Evolutionary conservation across 2,113 vertebrate species (phyloP), one percentile per base, ranked within the genome.

Genomic region (Ochotona princeps): DNA sequence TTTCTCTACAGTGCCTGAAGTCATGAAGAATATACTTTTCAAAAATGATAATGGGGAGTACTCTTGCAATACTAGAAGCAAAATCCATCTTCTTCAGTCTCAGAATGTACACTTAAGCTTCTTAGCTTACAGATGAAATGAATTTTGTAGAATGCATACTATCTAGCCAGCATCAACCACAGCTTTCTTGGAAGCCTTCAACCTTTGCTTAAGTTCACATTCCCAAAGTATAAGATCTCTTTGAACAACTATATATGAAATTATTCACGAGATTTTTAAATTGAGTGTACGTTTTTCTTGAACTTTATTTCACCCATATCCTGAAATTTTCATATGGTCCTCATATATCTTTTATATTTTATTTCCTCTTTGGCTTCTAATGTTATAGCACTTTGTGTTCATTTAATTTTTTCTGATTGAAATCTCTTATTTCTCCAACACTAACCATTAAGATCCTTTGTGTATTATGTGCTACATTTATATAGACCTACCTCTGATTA

Each of bases 251-350:
- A 47, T 20, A 49, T 67, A 81, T 67, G 35, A 70, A 47, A 13
- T 92, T 75, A 75, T 51, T 66, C 63, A 61, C 23, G 80, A 60
- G 26, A 65, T 82, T 81, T 79, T 74, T 15, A 89, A 89, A 73
- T 66, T 61, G 8, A 4, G 28, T 51, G 83, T 14, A 74, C 14
- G 54, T 60, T 70, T 44, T 90, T 83, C 69, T 63, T 87, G 47
- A 93, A 72, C 18, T 87, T 73, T 32, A 84, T n/a, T 54, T 75
- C 44, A 78, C 25, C 26, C 28, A 70, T 47, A 79, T 18, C 18
- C 28, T 65, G 6, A 87, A 65, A 47, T 80, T 65, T 73, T 51
- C 32, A 57, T 60, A 49, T 28, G 5, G 11, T 75, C 12, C 18
- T 90, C 1, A n/a, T 47, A 47, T 90, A 84, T 87, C 35, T 73